phyloP scores from a whole-genome alignment of 2,888 invertebrate genomes.

The Acronicta aceris region DNA sequence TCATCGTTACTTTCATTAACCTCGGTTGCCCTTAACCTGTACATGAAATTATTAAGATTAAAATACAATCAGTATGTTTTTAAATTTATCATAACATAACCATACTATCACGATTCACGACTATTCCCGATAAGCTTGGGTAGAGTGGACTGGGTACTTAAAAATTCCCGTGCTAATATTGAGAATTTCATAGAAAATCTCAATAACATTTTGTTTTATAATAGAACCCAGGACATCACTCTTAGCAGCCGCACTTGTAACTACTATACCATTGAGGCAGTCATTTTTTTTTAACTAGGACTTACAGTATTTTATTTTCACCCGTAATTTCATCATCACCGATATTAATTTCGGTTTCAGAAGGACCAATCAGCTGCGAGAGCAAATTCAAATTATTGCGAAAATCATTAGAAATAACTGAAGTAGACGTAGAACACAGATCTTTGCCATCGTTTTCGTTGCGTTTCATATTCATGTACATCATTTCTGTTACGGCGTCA shows the following conservation, averaged over 20 bases:
- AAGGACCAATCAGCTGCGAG: constrained; percentile 57
- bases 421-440: constrained; percentile 63
- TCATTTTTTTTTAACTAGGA: neutral
- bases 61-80: neutral
- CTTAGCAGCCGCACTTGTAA: too few species aligned
- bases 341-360: constrained; percentile 55
- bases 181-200: too few species aligned
- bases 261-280: too few species aligned
- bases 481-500: constrained; percentile 76
- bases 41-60: neutral
- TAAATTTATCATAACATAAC: too few species aligned
- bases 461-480: constrained; percentile 67
- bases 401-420: constrained; percentile 67
- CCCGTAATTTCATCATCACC: constrained; percentile 23
- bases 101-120: too few species aligned
- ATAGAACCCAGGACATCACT: too few species aligned
- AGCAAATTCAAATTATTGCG: constrained; percentile 60
- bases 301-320: constrained; percentile 41
- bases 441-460: constrained; percentile 56
- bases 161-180: too few species aligned
- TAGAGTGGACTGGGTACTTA: too few species aligned
- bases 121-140: too few species aligned
- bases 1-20: constrained; percentile 16
- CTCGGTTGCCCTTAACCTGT: constrained; percentile 19
- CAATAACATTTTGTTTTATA: too few species aligned